These are phyloP conservation scores for Tridacna crocea DNA, from an alignment of 2,888 invertebrate genomes.

Conservation along the genomic window DNA sequence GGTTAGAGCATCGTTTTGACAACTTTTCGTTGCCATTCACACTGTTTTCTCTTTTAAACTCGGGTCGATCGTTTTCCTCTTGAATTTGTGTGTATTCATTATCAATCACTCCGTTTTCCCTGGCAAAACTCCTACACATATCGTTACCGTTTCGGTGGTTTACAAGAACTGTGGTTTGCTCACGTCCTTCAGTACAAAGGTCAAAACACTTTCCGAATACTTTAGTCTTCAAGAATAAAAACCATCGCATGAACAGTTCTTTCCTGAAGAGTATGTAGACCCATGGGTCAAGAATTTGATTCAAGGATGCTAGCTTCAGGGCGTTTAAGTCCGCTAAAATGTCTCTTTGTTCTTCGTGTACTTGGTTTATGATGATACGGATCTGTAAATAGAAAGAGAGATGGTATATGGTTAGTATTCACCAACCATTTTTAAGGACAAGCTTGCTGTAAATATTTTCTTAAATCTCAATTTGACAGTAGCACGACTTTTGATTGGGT, in stretches of 20 bases:
- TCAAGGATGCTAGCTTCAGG: conserved; percentile 82
- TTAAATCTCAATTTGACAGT: no score
- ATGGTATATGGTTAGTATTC: neutral
- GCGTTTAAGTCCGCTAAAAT: conserved; percentile 75
- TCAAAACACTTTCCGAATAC: conserved; percentile 27
- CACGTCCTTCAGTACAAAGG: conserved; percentile 10
- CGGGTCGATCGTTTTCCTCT: neutral
- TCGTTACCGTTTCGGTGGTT: conserved; percentile 9
- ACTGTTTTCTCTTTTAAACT: neutral
- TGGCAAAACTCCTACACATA: neutral
- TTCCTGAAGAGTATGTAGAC: conserved; percentile 83
- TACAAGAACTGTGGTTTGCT: conserved; percentile 6
- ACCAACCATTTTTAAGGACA: no score
- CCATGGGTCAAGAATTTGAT: conserved; percentile 84
- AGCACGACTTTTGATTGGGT: no score
- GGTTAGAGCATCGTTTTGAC: neutral
- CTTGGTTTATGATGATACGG: conserved; percentile 69
- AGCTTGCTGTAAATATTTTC: no score
- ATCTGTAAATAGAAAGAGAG: conserved; percentile 56
- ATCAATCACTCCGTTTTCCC: conserved; percentile 9
- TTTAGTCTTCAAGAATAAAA: conserved; percentile 26
- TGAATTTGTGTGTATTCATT: conserved; percentile 1
- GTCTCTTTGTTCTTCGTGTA: conserved; percentile 45
- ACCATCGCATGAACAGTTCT: conserved; percentile 46
- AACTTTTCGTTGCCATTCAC: neutral